Base-by-base conservation (phyloP, 1,140 invertebrate genomes). In the Schmidtea mediterranea region DNA sequence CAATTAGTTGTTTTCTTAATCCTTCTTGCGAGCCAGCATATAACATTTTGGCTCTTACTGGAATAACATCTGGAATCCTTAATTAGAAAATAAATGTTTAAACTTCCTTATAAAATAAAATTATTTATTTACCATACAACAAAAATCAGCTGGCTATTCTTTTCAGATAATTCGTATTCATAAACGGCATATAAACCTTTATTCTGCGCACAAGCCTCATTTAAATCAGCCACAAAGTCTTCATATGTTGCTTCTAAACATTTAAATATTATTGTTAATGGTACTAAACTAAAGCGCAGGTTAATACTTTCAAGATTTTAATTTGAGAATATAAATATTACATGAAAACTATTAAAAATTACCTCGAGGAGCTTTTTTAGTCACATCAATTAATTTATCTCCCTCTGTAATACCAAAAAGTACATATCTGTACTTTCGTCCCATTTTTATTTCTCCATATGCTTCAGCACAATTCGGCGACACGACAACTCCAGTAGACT, bases 181-280 rank as follows among this genome's bases (percentile, higher is more conserved):
- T 45, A 45, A n/a, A 45, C 43, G 22, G 43, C 43, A 21, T 45
- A 45, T 8, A 45, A 15, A 13, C 43, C 43, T 45, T 45, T 45
- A 2, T 21, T 21, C 6, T 21, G 18, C 8, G n/a, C 12, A 21
- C 15, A 45, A 21, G 21, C 15, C 6, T 15, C 15, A 19, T 45
- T 12, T 9, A 45, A 21, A 24, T 45, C 43, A 45, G 10, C 21
- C 3, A 45, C 15, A 45, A 45, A 45, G 5, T 45, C 43, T 19
- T 45, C 21, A 24, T 45, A 45, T 15, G 19, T 45, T 21, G 43
- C 43, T 22, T 45, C 43, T 32, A n/a, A n/a, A n/a, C n/a, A 10
- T 32, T 6, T 6, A 32, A 32, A 32, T 10, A 32, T 6, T 32
- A 6, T 32, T 6, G 10, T 32, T 32, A 32, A 32, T 32, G 26